Base-by-base conservation (phyloP, 2,888 invertebrate species). In the Vesta saturnalis region DNA sequence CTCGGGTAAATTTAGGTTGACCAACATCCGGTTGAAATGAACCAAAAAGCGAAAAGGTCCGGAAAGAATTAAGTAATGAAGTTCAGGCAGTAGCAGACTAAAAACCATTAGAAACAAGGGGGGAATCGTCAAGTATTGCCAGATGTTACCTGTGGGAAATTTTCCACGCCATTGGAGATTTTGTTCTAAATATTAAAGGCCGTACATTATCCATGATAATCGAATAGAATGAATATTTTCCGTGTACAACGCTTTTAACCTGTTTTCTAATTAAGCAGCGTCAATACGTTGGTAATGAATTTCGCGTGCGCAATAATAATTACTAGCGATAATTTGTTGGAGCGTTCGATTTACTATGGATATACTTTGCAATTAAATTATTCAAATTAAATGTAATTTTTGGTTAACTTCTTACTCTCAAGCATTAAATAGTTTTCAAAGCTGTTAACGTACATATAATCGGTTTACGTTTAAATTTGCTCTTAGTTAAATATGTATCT, bases 401-500 rank as follows among this genome's bases (percentile, higher is more conserved):
- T n/a, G n/a, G n/a, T n/a, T n/a, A n/a, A n/a, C n/a, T n/a, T 49
- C 15, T 49, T 16, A 39, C 39, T 4, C 5, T 49, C 47, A 49
- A 18, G 8, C 39, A n/a, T 12, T 39, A 39, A 39, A 1, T n/a
- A n/a, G 39, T n/a, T 6, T n/a, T n/a, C 23, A 23, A 23, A 23
- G 47, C 22, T 22, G 19, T 60, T 60, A 60, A 43, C 43, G 3
- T 49, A 49, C 8, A 49, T 49, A 14, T 18, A 49, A 8, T 8
- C 16, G 47, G 14, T 14, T n/a, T 14, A n/a, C 43, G 43, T 43
- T n/a, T n/a, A 43, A 43, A 39, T 62, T 43, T 22, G 55, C 19
- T 30, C 47, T 46, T 21, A 57, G 19, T 58, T 49, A 64, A 64
- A 58, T 58, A 64, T 52, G 64, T 52, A 52, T 59, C 35, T 63